These are phyloP conservation scores for Clinocottus analis DNA, from an alignment of 2,113 vertebrate genomes.

Conservation along the genomic window DNA sequence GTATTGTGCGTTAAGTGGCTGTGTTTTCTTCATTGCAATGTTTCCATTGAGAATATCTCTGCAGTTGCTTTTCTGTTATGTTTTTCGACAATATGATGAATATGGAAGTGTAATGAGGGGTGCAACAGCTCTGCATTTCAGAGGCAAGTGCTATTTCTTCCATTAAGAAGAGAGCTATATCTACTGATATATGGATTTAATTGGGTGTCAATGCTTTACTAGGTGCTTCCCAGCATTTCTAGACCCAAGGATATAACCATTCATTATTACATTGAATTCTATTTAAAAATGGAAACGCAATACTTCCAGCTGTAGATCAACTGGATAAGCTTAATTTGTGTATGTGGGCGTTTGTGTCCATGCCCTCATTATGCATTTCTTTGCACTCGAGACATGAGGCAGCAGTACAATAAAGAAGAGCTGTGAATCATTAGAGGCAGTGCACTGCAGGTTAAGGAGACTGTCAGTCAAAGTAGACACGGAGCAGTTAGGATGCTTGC, in stretches of 20 bases:
- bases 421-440: conserved; percentile 67
- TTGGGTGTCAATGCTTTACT: conserved; percentile 54
- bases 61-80: conserved; percentile 29
- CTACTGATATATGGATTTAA: conserved; percentile 66
- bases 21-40: neutral
- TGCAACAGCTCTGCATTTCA: conserved; percentile 53
- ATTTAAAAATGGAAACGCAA: conserved; percentile 45
- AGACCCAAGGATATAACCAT: conserved; percentile 27
- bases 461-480: conserved; percentile 63
- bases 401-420: conserved; percentile 46
- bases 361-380: conserved; percentile 52
- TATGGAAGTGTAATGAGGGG: conserved; percentile 49
- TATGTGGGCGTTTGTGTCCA: conserved; percentile 18
- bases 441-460: conserved; percentile 54
- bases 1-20: neutral
- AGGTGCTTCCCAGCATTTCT: conserved; percentile 30
- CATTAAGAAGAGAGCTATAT: conserved; percentile 37
- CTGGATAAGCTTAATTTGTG: conserved; percentile 43
- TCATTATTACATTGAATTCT: conserved; percentile 31
- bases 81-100: conserved; percentile 16
- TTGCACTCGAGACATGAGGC: conserved; percentile 53
- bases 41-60: conserved; percentile 35
- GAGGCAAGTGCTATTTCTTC: conserved; percentile 27
- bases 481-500: conserved; percentile 37
- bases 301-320: conserved; percentile 26